phyloP scores from a whole-genome alignment of 1,140 invertebrate genomes.

The Zaprionus capensis region DNA sequence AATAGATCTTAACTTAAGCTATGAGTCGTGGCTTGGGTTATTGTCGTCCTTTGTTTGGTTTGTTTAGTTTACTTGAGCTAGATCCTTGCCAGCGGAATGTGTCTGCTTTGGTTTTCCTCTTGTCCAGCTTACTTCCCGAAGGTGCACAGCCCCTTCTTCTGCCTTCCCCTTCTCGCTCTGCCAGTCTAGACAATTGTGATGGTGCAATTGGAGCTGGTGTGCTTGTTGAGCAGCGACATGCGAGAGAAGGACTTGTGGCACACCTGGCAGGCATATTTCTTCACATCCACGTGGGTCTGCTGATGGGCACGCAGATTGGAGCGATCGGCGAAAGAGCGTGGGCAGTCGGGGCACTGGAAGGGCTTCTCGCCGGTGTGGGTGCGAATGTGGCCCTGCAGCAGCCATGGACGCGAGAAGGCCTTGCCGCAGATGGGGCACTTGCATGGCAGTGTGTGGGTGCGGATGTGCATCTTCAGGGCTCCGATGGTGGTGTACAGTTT shows the following conservation, averaged over 20 bases:
- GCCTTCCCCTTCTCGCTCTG: too few relatives aligned
- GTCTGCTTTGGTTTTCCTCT: constrained; percentile 17
- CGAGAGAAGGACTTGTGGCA: constrained; percentile 89
- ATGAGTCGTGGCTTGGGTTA: constrained; percentile 42
- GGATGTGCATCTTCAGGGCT: constrained; percentile 89
- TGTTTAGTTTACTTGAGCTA: constrained; percentile 26
- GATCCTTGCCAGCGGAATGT: constrained; percentile 82
- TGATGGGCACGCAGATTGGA: constrained; percentile 90
- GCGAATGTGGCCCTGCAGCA: constrained; percentile 96
- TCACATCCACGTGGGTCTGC: constrained; percentile 87
- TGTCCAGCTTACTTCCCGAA: too few relatives aligned
- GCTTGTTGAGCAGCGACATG: constrained; percentile 97
- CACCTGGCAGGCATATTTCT: constrained; percentile 85
- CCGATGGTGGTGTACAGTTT: constrained; percentile 86
- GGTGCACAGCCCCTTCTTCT: constrained; percentile 4
- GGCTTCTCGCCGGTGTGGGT: constrained; percentile 96
- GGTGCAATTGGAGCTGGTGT: constrained; percentile 85
- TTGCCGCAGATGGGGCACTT: constrained; percentile 98
- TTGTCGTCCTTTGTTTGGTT: constrained; percentile 60
- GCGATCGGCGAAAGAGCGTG: constrained; percentile 97
- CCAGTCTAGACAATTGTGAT: constrained; percentile 75
- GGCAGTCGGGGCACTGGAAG: constrained; percentile 97
- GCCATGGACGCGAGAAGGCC: constrained; percentile 98
- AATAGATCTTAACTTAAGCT: constrained; percentile 54
- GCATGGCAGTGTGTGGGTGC: constrained; percentile 95